phyloP scores from a whole-genome alignment of 1,140 invertebrate genomes.

The Scaptomyza montana region DNA sequence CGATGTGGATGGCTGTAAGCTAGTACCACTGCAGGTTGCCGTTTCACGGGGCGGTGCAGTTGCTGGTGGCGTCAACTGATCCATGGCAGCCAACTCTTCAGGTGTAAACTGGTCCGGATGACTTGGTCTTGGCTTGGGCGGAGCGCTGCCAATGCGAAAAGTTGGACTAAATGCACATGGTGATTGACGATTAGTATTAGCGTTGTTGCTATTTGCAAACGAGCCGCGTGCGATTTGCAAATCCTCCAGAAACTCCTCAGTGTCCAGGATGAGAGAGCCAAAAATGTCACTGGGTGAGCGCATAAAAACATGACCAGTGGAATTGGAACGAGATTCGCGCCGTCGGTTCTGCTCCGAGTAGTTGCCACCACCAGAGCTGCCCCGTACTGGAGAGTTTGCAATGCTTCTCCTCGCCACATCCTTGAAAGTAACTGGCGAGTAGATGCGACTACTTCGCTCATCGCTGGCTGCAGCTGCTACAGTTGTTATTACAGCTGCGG shows the following conservation, averaged over 20 bases:
- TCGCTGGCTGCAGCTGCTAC: slow-evolving; percentile 84
- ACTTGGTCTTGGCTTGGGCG: slow-evolving; percentile 70
- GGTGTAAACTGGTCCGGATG: slow-evolving; percentile 77
- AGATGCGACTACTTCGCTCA: slow-evolving; percentile 86
- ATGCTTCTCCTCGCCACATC: slow-evolving; percentile 91
- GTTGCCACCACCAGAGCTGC: slow-evolving; percentile 48
- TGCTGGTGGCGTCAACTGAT: slow-evolving; percentile 74
- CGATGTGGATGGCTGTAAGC: slow-evolving; percentile 41
- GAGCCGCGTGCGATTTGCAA: slow-evolving; percentile 83
- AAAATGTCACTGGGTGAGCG: slow-evolving; percentile 84
- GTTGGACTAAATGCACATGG: slow-evolving; percentile 68
- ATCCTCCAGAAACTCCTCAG: slow-evolving; percentile 85
- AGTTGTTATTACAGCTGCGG: slow-evolving; percentile 57
- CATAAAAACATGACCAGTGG: slow-evolving; percentile 85
- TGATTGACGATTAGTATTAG: slow-evolving; percentile 44
- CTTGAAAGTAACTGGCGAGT: slow-evolving; percentile 93
- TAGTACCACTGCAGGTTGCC: slow-evolving; percentile 58
- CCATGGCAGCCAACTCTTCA: slow-evolving; percentile 79
- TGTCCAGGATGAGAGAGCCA: slow-evolving; percentile 85
- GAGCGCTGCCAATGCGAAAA: slow-evolving; percentile 79
- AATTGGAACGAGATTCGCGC: slow-evolving; percentile 85
- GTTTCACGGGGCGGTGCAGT: slow-evolving; percentile 75
- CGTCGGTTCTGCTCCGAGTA: slow-evolving; percentile 59
- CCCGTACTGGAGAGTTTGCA: slow-evolving; percentile 88
- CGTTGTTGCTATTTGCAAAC: slow-evolving; percentile 46